Evolutionary conservation across 23 tunicate species (phyloP).

Genomic region (Botrylloides violaceus): DNA sequence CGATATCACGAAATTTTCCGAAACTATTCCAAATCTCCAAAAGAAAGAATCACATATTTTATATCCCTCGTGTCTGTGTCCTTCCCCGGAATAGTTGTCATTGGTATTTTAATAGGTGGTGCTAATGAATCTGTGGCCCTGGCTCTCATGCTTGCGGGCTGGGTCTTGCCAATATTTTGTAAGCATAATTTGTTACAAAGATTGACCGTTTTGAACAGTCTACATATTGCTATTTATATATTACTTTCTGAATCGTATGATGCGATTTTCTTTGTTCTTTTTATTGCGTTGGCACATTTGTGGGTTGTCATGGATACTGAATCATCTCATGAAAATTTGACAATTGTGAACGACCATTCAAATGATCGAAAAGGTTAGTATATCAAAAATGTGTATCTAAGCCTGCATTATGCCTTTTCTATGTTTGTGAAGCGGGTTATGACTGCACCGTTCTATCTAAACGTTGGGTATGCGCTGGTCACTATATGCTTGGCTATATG

Average conservation of each 20-base stretch:
- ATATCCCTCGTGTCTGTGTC: not conserved
- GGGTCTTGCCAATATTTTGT: slow-evolving; percentile 13
- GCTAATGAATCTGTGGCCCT: not conserved
- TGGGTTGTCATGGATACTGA: slow-evolving; percentile 13
- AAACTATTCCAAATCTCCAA: not conserved
- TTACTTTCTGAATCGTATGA: slow-evolving; percentile 17
- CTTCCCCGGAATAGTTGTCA: not conserved
- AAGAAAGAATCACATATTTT: not conserved
- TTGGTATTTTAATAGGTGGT: not conserved
- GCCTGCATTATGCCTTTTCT: too few relatives aligned
- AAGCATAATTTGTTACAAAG: not conserved
- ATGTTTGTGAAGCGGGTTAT: too few relatives aligned
- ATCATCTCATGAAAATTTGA: too few relatives aligned
- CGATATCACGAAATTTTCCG: not conserved
- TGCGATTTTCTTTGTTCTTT: slow-evolving; percentile 21
- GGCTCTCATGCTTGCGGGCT: not conserved
- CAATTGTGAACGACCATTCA: too few relatives aligned
- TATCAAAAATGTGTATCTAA: too few relatives aligned
- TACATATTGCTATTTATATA: slow-evolving; percentile 14
- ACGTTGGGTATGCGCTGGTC: too few relatives aligned
- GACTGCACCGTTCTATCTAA: too few relatives aligned
- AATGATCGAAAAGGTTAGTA: too few relatives aligned
- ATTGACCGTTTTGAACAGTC: slow-evolving; percentile 1
- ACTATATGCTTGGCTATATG: too few relatives aligned
- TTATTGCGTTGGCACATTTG: not conserved